Conservation (phyloP, 92 coral and sea anemone species). For the Meandrina meandrites region DNA sequence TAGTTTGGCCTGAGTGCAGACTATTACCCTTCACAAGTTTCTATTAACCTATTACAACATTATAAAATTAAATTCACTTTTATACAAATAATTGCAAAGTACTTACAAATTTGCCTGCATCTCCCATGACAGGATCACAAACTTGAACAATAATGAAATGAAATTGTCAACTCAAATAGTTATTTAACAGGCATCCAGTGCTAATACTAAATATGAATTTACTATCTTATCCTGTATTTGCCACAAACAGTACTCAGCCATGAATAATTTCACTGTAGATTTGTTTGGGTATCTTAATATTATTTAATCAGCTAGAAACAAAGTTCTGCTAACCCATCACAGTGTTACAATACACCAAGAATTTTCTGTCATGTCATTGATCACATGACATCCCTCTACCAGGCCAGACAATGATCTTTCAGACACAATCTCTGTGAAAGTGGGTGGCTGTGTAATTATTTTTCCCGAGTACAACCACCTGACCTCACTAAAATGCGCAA, state of each 20-base stretch:
- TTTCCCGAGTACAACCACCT: not conserved
- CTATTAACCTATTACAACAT: not conserved
- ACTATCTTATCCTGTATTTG: too few species aligned
- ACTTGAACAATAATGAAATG: slow-evolving; percentile 52
- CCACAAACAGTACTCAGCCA: too few species aligned
- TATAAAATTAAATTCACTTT: too few species aligned
- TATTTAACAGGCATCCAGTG: not conserved
- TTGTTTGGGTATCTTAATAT: too few species aligned
- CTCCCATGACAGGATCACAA: slow-evolving; percentile 99
- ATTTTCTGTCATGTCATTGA: too few species aligned
- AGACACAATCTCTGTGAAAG: not conserved
- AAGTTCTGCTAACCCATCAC: too few species aligned
- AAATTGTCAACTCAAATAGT: not conserved
- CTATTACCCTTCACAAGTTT: not conserved
- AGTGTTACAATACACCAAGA: too few species aligned
- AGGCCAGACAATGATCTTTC: not conserved
- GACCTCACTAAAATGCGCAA: too few species aligned
- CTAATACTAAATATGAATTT: too few species aligned
- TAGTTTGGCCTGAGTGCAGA: not conserved
- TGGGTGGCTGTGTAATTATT: not conserved
- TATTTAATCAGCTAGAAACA: too few species aligned
- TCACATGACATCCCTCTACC: not conserved
- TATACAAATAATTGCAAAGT: not conserved
- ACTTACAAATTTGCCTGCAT: slow-evolving; percentile 97
- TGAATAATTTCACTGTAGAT: too few species aligned